phyloP scores from a whole-genome alignment of 1,140 invertebrate genomes.

The Cephus cinctus region DNA sequence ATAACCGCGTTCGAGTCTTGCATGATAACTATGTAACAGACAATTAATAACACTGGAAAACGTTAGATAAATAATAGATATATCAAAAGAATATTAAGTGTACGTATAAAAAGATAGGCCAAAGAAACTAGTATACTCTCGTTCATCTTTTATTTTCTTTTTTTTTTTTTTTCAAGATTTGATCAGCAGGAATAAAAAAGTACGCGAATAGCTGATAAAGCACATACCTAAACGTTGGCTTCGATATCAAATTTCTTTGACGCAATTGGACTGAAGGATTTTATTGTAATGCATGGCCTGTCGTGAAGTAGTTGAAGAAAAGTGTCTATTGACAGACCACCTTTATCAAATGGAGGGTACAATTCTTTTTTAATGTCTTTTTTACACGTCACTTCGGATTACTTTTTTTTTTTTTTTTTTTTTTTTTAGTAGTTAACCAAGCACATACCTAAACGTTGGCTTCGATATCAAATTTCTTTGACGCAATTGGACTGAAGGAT shows the following conservation, averaged over 20 bases:
- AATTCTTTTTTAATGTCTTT: conserved; percentile 15
- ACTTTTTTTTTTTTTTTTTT: background rate
- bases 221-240: too few species aligned
- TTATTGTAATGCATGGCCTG: too few species aligned
- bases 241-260: too few species aligned
- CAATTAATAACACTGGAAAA: conserved; percentile 5
- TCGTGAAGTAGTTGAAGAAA: too few species aligned
- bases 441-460: background rate
- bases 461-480: too few species aligned
- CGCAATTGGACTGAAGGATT: too few species aligned
- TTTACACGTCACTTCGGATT: conserved; percentile 4
- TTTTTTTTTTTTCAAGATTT: background rate
- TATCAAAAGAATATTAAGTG: conserved; percentile 6
- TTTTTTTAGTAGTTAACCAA: background rate
- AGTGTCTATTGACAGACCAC: too few species aligned
- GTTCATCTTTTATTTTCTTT: background rate
- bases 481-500: too few species aligned
- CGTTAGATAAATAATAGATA: conserved; percentile 3
- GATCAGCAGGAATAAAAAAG: background rate
- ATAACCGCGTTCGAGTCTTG: background rate
- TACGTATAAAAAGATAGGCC: conserved; percentile 5
- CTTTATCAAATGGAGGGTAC: too few species aligned
- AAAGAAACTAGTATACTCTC: conserved; percentile 2
- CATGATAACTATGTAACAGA: background rate
- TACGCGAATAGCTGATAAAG: background rate